A percentile compares a stretch with the other conserved stretches of the same genome.
Conservation (phyloP, 2,113 vertebrate genomes). For the Cynopterus brachyotis region DNA sequence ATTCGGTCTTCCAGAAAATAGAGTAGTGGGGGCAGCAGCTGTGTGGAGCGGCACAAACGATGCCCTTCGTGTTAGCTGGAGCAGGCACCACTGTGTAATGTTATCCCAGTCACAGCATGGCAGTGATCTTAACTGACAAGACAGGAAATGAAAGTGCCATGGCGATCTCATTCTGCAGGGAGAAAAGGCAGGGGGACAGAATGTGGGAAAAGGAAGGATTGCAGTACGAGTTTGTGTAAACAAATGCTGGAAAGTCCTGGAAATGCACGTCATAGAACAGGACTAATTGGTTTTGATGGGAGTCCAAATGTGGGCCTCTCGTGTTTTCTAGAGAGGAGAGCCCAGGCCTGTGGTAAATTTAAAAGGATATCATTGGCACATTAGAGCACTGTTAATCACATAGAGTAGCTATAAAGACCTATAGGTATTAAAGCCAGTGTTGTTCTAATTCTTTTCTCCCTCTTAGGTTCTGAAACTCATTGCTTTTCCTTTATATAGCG, state of each 20-base stretch:
- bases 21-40: conserved; percentile 32
- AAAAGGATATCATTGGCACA: conserved; percentile 40
- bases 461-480: conserved; percentile 12
- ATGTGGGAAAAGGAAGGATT: not conserved
- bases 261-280: not conserved
- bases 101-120: conserved; percentile 52
- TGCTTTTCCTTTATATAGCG: conserved; percentile 61
- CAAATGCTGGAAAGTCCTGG: not conserved
- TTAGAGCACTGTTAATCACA: conserved; percentile 24
- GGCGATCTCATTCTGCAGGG: conserved; percentile 12
- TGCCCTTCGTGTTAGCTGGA: conserved; percentile 32
- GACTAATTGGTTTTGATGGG: conserved; percentile 25
- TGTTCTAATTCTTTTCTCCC: not conserved
- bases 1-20: conserved; percentile 57
- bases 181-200: conserved; percentile 48
- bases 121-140: conserved; percentile 70
- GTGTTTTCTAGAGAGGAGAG: conserved; percentile 31
- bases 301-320: conserved; percentile 28
- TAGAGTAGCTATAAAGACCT: conserved; percentile 27
- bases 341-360: conserved; percentile 19
- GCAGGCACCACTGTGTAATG: not conserved
- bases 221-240: conserved; percentile 1
- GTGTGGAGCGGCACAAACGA: not conserved
- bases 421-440: conserved; percentile 21
- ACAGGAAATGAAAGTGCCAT: conserved; percentile 73